phyloP scores from a whole-genome alignment of 1,140 invertebrate genomes.

The Musca domestica region DNA sequence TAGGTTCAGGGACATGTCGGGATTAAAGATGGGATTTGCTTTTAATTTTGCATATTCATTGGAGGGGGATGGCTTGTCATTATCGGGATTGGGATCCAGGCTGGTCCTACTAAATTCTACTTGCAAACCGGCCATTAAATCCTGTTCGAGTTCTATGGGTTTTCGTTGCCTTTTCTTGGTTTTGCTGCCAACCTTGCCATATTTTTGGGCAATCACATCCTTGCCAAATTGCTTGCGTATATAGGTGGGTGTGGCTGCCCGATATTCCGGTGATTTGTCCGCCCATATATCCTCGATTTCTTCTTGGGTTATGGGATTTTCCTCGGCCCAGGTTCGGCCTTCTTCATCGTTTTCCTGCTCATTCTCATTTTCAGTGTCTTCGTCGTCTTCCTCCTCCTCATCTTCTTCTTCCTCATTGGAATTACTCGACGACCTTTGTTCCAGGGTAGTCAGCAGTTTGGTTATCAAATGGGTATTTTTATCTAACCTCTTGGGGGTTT shows the following conservation, averaged over 20 bases:
- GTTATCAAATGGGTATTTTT: constrained; percentile 34
- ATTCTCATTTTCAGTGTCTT: constrained; percentile 14
- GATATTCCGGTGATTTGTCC: constrained; percentile 41
- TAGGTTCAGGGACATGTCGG: neutral
- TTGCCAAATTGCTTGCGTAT: constrained; percentile 40
- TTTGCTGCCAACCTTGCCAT: too few species aligned
- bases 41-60: neutral
- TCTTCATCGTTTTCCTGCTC: constrained; percentile 8
- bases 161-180: neutral
- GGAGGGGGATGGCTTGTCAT: neutral
- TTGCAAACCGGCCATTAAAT: neutral
- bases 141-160: neutral
- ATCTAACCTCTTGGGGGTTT: constrained; percentile 25
- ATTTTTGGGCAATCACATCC: constrained; percentile 31
- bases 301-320: constrained; percentile 16
- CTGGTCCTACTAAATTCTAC: constrained; percentile 6
- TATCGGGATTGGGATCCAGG: too few species aligned
- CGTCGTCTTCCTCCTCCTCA: constrained; percentile 36
- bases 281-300: constrained; percentile 47
- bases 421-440: constrained; percentile 43
- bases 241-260: constrained; percentile 40
- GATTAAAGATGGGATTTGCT: constrained; percentile 7
- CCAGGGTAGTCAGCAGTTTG: constrained; percentile 39
- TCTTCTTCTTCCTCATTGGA: constrained; percentile 46
- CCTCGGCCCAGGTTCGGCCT: neutral